phyloP scores from a whole-genome alignment of 2,113 vertebrate genomes.

The Illadopsis cleaveri region DNA sequence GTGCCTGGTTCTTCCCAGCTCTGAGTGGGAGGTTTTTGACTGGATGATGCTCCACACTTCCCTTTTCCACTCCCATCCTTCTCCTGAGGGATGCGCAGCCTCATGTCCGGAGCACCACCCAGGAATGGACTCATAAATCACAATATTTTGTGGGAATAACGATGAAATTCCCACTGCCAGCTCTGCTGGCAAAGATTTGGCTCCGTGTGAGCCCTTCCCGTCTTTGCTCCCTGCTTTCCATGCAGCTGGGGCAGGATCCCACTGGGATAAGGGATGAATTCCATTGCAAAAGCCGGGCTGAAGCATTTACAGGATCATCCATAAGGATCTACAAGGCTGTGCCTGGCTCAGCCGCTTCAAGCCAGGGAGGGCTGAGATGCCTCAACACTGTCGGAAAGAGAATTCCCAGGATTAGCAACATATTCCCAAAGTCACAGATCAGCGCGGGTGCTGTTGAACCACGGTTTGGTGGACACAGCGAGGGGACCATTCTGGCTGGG shows the following conservation, averaged over 20 bases:
- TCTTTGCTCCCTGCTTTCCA: neutral
- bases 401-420: constrained; percentile 43
- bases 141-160: neutral
- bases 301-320: neutral
- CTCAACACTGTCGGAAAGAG: neutral
- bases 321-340: neutral
- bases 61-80: neutral
- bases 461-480: fast-evolving
- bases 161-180: neutral
- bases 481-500: neutral
- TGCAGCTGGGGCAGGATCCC: fast-evolving
- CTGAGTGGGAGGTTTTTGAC: neutral
- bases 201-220: neutral
- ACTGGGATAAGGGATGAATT: neutral
- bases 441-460: fast-evolving
- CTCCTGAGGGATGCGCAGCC: neutral
- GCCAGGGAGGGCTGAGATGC: neutral
- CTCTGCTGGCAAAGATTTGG: neutral
- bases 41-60: neutral
- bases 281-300: neutral
- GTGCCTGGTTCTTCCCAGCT: fast-evolving
- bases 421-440: neutral
- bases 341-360: neutral
- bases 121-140: neutral
- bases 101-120: neutral